phyloP scores from a whole-genome alignment of 1,140 invertebrate genomes.

The Berghia stephanieae region DNA sequence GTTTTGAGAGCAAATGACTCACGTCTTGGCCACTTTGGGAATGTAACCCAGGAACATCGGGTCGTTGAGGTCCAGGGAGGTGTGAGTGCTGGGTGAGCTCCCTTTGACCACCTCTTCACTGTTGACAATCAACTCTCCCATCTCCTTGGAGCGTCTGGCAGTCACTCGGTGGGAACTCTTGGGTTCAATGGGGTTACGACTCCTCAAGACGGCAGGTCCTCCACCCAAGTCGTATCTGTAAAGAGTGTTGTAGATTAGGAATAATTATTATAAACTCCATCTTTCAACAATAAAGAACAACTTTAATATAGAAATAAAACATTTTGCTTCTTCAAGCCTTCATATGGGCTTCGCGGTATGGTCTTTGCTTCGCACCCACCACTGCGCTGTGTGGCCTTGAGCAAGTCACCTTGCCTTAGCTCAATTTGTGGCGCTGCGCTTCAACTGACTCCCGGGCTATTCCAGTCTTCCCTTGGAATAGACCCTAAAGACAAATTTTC shows the following conservation, averaged over 20 bases:
- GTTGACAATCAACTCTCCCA: constrained; percentile 85
- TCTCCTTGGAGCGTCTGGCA: constrained; percentile 84
- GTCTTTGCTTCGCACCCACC: too few species aligned
- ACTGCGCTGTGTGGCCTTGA: too few species aligned
- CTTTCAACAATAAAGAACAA: too few species aligned
- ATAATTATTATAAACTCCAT: too few species aligned
- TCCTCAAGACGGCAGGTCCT: constrained; percentile 81
- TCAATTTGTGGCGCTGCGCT: too few species aligned
- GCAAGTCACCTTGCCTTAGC: too few species aligned
- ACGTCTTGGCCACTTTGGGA: constrained; percentile 68
- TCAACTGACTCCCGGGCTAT: too few species aligned
- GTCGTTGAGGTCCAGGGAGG: constrained; percentile 83
- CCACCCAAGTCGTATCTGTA: constrained; percentile 87
- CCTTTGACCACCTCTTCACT: constrained; percentile 81
- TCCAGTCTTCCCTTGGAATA: too few species aligned
- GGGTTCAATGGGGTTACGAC: constrained; percentile 77
- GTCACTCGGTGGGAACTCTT: constrained; percentile 82
- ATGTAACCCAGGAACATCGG: constrained; percentile 86
- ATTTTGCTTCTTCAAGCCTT: background rate
- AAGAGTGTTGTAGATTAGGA: too few species aligned
- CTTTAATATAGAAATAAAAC: background rate
- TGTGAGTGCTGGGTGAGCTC: constrained; percentile 80
- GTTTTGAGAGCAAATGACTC: too few species aligned
- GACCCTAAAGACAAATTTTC: too few species aligned
- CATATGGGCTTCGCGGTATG: too few species aligned